phyloP scores from a whole-genome alignment of 2,113 vertebrate genomes.

The Callospermophilus lateralis region DNA sequence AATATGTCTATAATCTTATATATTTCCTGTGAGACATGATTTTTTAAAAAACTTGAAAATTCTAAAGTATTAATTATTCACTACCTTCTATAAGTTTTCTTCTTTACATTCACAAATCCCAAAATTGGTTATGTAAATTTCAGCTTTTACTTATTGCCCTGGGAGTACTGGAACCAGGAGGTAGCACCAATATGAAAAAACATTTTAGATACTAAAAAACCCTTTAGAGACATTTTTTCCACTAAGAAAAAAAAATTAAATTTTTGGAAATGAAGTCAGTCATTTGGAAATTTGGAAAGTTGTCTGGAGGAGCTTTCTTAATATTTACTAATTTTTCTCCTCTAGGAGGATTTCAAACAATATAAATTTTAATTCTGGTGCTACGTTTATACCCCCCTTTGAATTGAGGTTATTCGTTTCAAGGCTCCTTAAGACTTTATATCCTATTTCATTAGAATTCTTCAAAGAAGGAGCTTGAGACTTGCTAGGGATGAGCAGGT shows the following conservation, averaged over 20 bases:
- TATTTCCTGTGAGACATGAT: conserved; percentile 73
- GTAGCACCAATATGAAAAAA: conserved; percentile 53
- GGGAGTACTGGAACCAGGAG: conserved; percentile 72
- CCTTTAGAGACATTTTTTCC: conserved; percentile 62
- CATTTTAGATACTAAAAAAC: conserved; percentile 80
- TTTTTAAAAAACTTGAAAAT: conserved; percentile 70
- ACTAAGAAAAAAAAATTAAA: conserved; percentile 74
- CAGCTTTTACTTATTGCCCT: conserved; percentile 84
- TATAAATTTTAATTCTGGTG: background rate
- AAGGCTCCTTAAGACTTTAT: background rate
- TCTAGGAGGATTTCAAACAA: background rate
- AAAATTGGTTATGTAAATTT: conserved; percentile 85
- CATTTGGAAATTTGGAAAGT: background rate
- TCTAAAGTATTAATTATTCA: conserved; percentile 84
- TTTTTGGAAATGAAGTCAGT: conserved; percentile 77
- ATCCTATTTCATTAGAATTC: background rate
- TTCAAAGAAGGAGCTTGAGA: background rate
- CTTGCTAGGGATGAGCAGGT: background rate
- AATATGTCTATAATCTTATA: conserved; percentile 80
- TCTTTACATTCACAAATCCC: conserved; percentile 83
- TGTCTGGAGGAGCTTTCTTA: background rate
- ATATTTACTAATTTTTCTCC: background rate
- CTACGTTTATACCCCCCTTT: background rate
- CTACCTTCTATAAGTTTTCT: conserved; percentile 81
- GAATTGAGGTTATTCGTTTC: background rate